These are phyloP conservation scores for Bagarius yarrelli DNA, from an alignment of 2,113 vertebrate genomes.

Conservation along the genomic window DNA sequence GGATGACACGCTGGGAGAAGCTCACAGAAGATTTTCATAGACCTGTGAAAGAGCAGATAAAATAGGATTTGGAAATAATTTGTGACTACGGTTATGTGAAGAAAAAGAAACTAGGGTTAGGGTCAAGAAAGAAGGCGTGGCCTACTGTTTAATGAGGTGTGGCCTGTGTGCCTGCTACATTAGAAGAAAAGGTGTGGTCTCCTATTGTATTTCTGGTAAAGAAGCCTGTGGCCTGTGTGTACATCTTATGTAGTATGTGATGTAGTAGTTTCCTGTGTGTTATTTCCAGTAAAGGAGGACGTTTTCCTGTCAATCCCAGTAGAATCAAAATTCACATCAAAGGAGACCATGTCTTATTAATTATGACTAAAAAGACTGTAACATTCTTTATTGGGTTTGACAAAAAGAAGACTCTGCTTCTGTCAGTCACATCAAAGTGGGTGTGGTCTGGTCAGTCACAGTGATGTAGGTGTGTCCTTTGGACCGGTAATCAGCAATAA, in stretches of 20 bases:
- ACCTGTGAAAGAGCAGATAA: neutral
- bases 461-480: neutral
- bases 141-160: neutral
- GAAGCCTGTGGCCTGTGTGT: neutral
- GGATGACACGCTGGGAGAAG: neutral
- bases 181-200: no score
- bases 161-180: neutral
- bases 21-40: neutral
- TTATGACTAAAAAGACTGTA: no score
- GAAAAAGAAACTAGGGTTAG: no score
- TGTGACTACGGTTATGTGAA: no score
- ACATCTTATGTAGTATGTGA: neutral
- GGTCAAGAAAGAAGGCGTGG: neutral
- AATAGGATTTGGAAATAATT: no score
- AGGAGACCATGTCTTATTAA: no score
- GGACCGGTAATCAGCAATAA: no score
- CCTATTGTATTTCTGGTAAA: no score
- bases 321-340: no score
- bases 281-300: no score
- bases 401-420: neutral
- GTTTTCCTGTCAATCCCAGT: no score
- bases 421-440: neutral
- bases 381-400: no score
- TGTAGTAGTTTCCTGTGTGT: neutral
- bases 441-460: neutral